These are phyloP conservation scores for Hemibagrus guttatus DNA, from an alignment of 2,797 vertebrate species.

Conservation along the genomic window DNA sequence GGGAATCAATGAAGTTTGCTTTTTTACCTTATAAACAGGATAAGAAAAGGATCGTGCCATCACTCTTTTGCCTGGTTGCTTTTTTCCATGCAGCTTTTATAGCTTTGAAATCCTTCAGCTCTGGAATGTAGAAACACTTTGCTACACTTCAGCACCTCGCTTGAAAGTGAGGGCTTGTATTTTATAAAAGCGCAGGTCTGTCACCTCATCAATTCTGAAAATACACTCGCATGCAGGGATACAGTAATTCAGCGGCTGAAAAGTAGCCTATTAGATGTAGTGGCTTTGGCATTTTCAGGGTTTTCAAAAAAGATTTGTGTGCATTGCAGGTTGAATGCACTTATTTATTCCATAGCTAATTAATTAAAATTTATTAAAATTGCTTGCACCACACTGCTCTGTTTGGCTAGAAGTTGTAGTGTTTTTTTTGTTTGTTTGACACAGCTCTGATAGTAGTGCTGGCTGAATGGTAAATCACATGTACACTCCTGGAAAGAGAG, in stretches of 20 bases:
- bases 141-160: slow-evolving; percentile 19
- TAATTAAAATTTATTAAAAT: not conserved
- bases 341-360: not conserved
- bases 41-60: slow-evolving; percentile 20
- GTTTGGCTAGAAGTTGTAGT: not conserved
- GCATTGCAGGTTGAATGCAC: not conserved
- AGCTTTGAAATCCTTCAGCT: slow-evolving; percentile 32
- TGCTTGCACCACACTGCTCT: not conserved
- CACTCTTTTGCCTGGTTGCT: slow-evolving; percentile 21
- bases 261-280: not conserved
- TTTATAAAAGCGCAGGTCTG: slow-evolving; percentile 36
- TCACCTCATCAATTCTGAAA: slow-evolving; percentile 39
- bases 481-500: not conserved
- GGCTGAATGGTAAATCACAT: not conserved
- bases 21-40: slow-evolving; percentile 11
- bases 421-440: not conserved
- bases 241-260: not conserved
- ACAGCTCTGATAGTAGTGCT: not conserved
- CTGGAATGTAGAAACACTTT: slow-evolving; percentile 32
- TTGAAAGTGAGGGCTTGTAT: slow-evolving; percentile 4
- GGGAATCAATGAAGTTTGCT: slow-evolving; percentile 5
- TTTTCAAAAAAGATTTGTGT: not conserved
- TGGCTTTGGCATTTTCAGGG: not conserved
- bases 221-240: slow-evolving; percentile 16
- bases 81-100: slow-evolving; percentile 40